A percentile compares a stretch with the other conserved stretches of the same genome.
These are phyloP conservation scores for Aleiodes testaceus DNA, from an alignment of 2,888 invertebrate species.

Conservation along the genomic window DNA sequence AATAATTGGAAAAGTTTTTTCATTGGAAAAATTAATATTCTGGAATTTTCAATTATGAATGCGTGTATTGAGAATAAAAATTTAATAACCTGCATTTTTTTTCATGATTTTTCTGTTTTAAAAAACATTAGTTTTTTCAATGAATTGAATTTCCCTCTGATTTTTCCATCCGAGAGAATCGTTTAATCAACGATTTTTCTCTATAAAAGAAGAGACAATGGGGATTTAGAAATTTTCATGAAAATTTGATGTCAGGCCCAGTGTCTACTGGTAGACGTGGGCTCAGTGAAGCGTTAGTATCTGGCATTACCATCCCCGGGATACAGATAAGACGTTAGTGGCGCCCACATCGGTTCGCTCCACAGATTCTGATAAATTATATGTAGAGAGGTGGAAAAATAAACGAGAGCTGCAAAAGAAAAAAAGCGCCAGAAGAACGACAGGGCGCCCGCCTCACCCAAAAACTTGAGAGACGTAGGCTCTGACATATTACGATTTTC, in stretches of 20 bases:
- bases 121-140: neutral
- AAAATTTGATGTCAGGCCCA: conserved; percentile 47
- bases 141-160: too few species aligned
- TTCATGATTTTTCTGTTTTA: neutral
- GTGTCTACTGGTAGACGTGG: conserved; percentile 41
- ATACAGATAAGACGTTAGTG: conserved; percentile 33
- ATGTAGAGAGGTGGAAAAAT: conserved; percentile 47
- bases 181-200: neutral
- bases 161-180: neutral
- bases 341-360: conserved; percentile 41
- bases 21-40: neutral
- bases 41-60: neutral
- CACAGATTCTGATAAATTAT: conserved; percentile 67
- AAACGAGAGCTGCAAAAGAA: neutral
- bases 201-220: conserved; percentile 18
- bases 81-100: too few species aligned
- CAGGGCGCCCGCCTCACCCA: conserved; percentile 33
- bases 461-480: conserved; percentile 20
- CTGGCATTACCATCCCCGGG: conserved; percentile 31
- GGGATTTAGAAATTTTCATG: conserved; percentile 28
- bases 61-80: neutral
- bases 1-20: conserved; percentile 19
- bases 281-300: conserved; percentile 27
- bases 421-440: conserved; percentile 13
- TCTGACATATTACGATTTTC: conserved; percentile 25